phyloP scores from a whole-genome alignment of 2,888 invertebrate genomes.

The Resseliella maxima region DNA sequence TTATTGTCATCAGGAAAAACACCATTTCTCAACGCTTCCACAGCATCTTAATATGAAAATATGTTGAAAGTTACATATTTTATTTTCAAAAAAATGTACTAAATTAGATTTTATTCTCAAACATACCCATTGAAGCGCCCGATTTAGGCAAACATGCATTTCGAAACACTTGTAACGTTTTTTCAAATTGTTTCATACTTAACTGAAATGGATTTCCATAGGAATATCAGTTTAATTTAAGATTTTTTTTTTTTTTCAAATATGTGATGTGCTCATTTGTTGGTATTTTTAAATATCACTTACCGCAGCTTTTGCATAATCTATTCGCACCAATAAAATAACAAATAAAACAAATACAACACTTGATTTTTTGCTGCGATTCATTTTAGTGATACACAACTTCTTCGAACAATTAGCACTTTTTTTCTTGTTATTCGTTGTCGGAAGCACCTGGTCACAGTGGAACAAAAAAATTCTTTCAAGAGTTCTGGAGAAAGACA shows the following conservation, averaged over 20 bases:
- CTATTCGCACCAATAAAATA: neutral
- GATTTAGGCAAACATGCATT: constrained; percentile 64
- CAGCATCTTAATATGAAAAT: constrained; percentile 59
- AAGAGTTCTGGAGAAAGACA: neutral
- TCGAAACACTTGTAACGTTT: constrained; percentile 65
- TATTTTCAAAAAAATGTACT: no score
- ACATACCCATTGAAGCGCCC: constrained; percentile 61
- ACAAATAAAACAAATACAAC: neutral
- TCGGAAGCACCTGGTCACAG: neutral
- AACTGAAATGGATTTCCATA: no score
- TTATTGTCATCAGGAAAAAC: constrained; percentile 61
- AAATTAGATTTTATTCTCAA: neutral
- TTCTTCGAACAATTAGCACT: neutral
- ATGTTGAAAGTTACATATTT: neutral
- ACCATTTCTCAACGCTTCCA: constrained; percentile 63
- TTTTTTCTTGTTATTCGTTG: neutral
- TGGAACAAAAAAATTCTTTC: neutral
- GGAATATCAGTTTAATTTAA: no score
- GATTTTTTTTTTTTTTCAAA: no score
- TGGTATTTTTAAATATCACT: no score
- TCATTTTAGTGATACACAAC: neutral
- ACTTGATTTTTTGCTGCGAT: neutral
- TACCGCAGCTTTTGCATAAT: neutral
- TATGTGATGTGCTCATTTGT: no score
- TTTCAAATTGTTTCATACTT: constrained; percentile 65